Evolutionary conservation across 2,888 invertebrate genomes (phyloP).

Genomic region (Drosophila recens): DNA sequence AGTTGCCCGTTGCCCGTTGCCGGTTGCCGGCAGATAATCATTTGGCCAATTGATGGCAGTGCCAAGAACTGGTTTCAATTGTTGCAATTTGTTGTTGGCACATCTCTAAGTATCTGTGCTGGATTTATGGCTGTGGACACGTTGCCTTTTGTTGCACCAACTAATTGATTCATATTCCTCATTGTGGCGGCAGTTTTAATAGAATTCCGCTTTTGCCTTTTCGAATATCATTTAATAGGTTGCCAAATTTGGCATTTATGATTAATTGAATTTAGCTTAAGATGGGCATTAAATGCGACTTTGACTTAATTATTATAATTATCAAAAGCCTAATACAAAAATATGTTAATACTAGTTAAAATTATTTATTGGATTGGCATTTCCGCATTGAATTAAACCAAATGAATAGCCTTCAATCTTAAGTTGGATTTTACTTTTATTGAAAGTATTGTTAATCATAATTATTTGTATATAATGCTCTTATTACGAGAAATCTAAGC

Average conservation of each 20-base stretch:
- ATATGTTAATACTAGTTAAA: slow-evolving; percentile 13
- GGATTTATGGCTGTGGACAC: slow-evolving; percentile 32
- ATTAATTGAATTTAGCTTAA: slow-evolving; percentile 68
- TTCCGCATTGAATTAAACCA: slow-evolving; percentile 9
- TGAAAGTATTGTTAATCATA: too few species aligned
- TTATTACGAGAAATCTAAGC: too few species aligned
- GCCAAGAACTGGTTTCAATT: slow-evolving; percentile 67
- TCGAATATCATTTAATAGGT: slow-evolving; percentile 41
- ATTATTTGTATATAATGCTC: too few species aligned
- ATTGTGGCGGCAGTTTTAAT: slow-evolving; percentile 57
- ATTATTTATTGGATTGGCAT: slow-evolving; percentile 3
- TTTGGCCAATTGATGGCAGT: slow-evolving; percentile 72
- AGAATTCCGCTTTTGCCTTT: slow-evolving; percentile 48
- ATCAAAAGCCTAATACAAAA: slow-evolving; percentile 6
- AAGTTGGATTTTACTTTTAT: too few species aligned
- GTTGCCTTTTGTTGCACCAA: slow-evolving; percentile 70
- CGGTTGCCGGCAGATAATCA: slow-evolving; percentile 49
- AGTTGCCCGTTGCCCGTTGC: slow-evolving; percentile 30
- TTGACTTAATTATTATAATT: slow-evolving; percentile 31
- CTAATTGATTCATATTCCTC: slow-evolving; percentile 75
- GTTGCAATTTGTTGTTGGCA: slow-evolving; percentile 56
- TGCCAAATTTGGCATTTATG: slow-evolving; percentile 65
- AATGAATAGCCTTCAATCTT: background rate
- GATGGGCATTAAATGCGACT: slow-evolving; percentile 48
- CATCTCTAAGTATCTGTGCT: slow-evolving; percentile 33